phyloP scores from a whole-genome alignment of 2,888 invertebrate species.

The Cepaea hortensis region DNA sequence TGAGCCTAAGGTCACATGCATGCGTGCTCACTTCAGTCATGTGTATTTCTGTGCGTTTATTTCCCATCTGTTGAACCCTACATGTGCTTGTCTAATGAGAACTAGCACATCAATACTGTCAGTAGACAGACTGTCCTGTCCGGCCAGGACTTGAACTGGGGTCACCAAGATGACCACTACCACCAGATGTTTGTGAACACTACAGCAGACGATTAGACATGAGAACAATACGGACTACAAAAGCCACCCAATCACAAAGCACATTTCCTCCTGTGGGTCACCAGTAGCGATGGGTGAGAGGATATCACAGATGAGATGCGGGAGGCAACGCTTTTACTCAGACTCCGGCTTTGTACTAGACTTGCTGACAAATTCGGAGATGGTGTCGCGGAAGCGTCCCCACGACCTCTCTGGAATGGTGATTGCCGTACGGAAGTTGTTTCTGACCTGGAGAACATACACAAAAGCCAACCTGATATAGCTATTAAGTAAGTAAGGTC shows the following conservation, averaged over 20 bases:
- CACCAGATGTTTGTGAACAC: neutral
- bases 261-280: constrained; percentile 65
- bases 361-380: constrained; percentile 93
- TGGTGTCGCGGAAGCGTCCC: constrained; percentile 97
- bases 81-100: neutral
- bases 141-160: neutral
- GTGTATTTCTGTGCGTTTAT: neutral
- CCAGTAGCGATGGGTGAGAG: constrained; percentile 53
- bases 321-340: constrained; percentile 47
- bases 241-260: constrained; percentile 60
- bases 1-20: neutral
- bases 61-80: neutral
- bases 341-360: constrained; percentile 52
- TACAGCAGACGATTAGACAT: constrained; percentile 1
- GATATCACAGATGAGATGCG: constrained; percentile 51
- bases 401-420: constrained; percentile 99
- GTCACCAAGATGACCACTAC: neutral
- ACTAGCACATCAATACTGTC: neutral
- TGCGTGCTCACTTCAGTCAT: neutral
- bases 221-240: constrained; percentile 20
- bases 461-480: neutral
- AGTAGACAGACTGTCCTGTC: neutral
- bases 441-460: constrained; percentile 86
- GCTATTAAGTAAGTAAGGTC: too few species aligned
- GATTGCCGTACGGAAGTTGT: constrained; percentile 98